These are phyloP conservation scores for Falco rusticolus DNA, from an alignment of 2,797 vertebrate genomes.

Conservation along the genomic window DNA sequence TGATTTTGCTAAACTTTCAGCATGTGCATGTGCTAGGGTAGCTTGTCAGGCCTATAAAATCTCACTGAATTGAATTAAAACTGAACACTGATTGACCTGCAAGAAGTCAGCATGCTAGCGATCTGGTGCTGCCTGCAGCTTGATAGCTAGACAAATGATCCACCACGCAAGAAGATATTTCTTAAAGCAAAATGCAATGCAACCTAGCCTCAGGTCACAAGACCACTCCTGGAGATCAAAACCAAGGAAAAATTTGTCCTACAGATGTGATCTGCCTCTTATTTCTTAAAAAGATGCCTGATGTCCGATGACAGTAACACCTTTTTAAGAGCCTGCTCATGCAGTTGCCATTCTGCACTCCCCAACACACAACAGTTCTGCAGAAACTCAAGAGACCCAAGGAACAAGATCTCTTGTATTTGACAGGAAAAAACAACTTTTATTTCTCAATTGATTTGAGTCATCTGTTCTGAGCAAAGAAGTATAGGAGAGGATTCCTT, in stretches of 20 bases:
- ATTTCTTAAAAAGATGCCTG: background rate
- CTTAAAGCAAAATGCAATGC: background rate
- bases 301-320: background rate
- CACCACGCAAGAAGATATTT: background rate
- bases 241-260: background rate
- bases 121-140: background rate
- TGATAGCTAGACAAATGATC: background rate
- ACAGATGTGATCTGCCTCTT: background rate
- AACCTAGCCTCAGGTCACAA: background rate
- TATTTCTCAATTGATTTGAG: background rate
- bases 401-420: background rate
- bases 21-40: constrained; percentile 1
- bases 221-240: background rate
- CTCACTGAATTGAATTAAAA: constrained; percentile 30
- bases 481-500: background rate
- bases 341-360: background rate
- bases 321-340: background rate
- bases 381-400: background rate
- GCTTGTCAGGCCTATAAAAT: constrained; percentile 29
- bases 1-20: constrained; percentile 43
- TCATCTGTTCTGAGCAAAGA: background rate
- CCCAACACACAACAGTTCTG: background rate
- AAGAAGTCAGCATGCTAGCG: background rate
- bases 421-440: background rate
- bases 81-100: background rate